These are phyloP conservation scores for Arge pagana DNA, from an alignment of 2,888 invertebrate species.

Conservation along the genomic window DNA sequence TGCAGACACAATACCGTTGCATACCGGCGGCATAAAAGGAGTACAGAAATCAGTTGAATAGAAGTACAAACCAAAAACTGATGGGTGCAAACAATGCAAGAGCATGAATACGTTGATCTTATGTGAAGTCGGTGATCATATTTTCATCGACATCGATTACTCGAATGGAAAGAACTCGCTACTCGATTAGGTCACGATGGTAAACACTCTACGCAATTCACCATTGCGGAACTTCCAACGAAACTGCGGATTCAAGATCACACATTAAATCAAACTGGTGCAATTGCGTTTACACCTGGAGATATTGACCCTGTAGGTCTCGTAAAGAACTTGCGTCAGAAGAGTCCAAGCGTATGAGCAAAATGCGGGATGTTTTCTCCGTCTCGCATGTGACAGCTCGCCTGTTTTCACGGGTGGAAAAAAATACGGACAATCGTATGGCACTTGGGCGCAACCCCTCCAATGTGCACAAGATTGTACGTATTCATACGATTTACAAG, in stretches of 20 bases:
- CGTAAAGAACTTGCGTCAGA: too few relatives aligned
- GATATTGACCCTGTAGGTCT: background rate
- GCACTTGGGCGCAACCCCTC: too few relatives aligned
- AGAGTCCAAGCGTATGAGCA: too few relatives aligned
- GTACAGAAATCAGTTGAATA: background rate
- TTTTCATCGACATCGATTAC: background rate
- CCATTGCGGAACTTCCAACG: background rate
- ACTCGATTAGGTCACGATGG: background rate
- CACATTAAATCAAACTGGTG: background rate
- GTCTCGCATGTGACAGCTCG: background rate
- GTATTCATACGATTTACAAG: too few relatives aligned
- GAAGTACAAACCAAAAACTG: too few relatives aligned
- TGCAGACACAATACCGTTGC: conserved; percentile 9
- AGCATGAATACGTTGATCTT: too few relatives aligned
- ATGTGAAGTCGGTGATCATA: too few relatives aligned
- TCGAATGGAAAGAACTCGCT: background rate
- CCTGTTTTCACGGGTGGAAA: background rate
- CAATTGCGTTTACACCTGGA: background rate
- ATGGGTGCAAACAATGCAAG: too few relatives aligned
- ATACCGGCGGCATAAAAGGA: background rate
- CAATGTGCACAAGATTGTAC: too few relatives aligned
- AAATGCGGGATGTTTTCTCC: too few relatives aligned
- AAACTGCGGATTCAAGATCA: background rate
- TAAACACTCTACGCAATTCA: background rate
- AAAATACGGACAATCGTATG: too few relatives aligned